Base-by-base conservation (phyloP, 2,797 vertebrate species). In the Hippocampus kuda region DNA sequence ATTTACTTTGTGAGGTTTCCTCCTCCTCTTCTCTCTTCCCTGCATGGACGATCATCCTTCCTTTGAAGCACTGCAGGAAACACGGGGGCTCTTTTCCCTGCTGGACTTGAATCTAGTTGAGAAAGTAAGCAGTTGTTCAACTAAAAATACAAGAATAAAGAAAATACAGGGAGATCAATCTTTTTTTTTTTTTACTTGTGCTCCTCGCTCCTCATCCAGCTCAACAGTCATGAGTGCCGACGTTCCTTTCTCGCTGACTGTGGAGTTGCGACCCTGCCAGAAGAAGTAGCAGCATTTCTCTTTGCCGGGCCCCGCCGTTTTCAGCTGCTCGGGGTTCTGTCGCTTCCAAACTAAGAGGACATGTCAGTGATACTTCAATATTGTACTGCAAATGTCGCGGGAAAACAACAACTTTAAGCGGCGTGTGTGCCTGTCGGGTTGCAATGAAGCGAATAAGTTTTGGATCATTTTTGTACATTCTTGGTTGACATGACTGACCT, bases 221-320 rank as follows among this genome's bases (percentile, higher is more conserved):
- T 98, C 95, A 79, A 97, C 92, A 0, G 96, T 97, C 95, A 97
- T 97, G 72, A 98, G 89, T 0, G 96, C 96, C 0, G 95, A 97
- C 0, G 95, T 97, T 65, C 95, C 95, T 59, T 98, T 98, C 88
- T 98, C 96, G 24, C 92, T 96, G 84, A 97, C 90, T 0, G 95
- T 93, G 0, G 93, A 93, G 81, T 95, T 92, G 18, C 94, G 91
- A 74, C 96, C 96, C 89, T 98, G 96, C 96, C 96, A 98, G 88
- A 98, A 98, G 89, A 95, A 98, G 86, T 95, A 98, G 48, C 94
- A 94, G 62, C 95, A 97, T 82, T 94, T 96, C 84, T 98, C 96
- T 74, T 92, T 94, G 62, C 96, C 95, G 0, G 87, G 78, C 11
- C 88, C 91, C 0, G 92, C 83, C 20, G 87, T 92, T 65, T 93